Conservation (phyloP, 1,140 invertebrate genomes). For the Lepeophtheirus salmonis region DNA sequence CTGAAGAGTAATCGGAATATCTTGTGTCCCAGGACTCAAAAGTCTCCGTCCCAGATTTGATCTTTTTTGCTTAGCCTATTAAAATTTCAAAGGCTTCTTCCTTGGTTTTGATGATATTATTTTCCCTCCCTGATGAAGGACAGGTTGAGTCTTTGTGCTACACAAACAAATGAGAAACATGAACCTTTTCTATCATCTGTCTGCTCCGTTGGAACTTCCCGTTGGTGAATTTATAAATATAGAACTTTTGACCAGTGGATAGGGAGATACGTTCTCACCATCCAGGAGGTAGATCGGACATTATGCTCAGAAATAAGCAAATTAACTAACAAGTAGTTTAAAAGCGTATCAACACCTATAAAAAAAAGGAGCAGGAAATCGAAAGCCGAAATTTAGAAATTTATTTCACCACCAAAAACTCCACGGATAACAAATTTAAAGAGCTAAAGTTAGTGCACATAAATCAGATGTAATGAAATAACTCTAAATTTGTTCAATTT, state of each 20-base stretch:
- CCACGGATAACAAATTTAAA: too few species aligned
- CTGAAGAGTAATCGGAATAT: constrained; percentile 91
- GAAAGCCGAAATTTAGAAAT: too few species aligned
- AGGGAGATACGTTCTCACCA: constrained; percentile 80
- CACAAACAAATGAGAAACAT: constrained; percentile 83
- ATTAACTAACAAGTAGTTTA: neutral
- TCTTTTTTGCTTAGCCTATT: constrained; percentile 53
- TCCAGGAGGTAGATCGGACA: constrained; percentile 44
- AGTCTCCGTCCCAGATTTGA: constrained; percentile 50
- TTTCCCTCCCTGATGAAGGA: constrained; percentile 85
- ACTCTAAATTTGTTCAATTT: too few species aligned
- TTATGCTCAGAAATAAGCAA: neutral
- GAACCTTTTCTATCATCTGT: constrained; percentile 46
- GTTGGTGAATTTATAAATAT: constrained; percentile 91
- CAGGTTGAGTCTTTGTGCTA: constrained; percentile 83
- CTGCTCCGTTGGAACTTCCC: constrained; percentile 75
- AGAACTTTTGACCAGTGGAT: constrained; percentile 74
- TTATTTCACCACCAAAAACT: too few species aligned
- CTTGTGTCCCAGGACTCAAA: constrained; percentile 71
- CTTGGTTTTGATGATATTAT: constrained; percentile 74
- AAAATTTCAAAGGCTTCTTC: constrained; percentile 80
- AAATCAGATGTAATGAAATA: too few species aligned
- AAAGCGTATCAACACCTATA: too few species aligned
- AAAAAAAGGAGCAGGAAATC: too few species aligned
- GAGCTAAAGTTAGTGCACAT: too few species aligned